These are phyloP conservation scores for Acanthosoma haemorrhoidale DNA, from an alignment of 2,888 invertebrate species.

Conservation along the genomic window DNA sequence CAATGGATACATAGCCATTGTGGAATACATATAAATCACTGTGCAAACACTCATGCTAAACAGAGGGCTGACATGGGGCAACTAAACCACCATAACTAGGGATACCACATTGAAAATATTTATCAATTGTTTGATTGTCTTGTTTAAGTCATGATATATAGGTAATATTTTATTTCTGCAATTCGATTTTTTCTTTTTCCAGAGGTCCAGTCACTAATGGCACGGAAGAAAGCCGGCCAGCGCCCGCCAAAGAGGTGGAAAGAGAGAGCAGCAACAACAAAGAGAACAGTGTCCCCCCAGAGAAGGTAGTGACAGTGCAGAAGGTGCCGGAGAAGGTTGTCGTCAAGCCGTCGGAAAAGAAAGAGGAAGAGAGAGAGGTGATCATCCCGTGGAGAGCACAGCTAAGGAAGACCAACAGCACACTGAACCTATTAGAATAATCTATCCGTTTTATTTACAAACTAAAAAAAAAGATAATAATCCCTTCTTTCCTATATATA, in stretches of 20 bases:
- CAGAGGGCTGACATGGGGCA: too few relatives aligned
- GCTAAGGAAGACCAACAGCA: slow-evolving; percentile 83
- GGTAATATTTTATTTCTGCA: too few relatives aligned
- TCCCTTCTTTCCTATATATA: neutral
- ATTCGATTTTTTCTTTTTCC: neutral
- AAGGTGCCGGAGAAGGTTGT: slow-evolving; percentile 45
- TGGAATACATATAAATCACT: too few relatives aligned
- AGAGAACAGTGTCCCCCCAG: slow-evolving; percentile 45
- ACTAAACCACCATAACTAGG: too few relatives aligned
- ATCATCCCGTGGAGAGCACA: slow-evolving; percentile 88
- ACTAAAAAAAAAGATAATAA: neutral
- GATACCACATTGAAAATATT: too few relatives aligned
- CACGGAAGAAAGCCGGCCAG: neutral
- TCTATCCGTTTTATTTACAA: neutral
- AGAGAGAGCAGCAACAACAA: slow-evolving; percentile 46
- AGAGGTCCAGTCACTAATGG: slow-evolving; percentile 19
- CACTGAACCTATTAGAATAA: slow-evolving; percentile 71
- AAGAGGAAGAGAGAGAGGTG: slow-evolving; percentile 56
- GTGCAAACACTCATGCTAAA: too few relatives aligned
- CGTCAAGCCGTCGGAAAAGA: slow-evolving; percentile 46
- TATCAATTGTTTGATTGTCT: too few relatives aligned
- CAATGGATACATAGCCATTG: too few relatives aligned
- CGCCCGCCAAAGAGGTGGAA: slow-evolving; percentile 11
- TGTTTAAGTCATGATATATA: too few relatives aligned
- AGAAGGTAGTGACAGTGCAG: slow-evolving; percentile 46